phyloP scores from a whole-genome alignment of 2,888 invertebrate genomes.

The Eupithecia centaureata region DNA sequence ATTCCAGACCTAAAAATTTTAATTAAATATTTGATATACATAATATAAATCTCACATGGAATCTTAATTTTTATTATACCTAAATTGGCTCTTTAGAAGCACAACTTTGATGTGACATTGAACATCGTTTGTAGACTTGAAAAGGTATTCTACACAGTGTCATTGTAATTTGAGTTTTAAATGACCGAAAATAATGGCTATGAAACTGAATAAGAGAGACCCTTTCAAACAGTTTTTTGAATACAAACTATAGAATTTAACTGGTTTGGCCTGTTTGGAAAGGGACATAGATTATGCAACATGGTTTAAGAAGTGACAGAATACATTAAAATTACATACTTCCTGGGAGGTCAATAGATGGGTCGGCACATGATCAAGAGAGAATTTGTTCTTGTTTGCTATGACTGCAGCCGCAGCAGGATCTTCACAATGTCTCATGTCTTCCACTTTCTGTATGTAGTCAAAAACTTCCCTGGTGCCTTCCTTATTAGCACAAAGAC shows the following conservation, averaged over 20 bases:
- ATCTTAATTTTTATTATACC: not conserved
- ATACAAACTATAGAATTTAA: not conserved
- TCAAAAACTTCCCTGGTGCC: slow-evolving; percentile 71
- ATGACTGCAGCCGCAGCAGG: slow-evolving; percentile 78
- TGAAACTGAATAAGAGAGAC: not conserved
- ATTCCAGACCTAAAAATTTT: slow-evolving; percentile 84
- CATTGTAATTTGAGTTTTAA: not conserved
- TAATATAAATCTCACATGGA: no score
- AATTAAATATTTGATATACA: not conserved
- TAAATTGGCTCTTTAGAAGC: not conserved
- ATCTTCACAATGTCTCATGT: slow-evolving; percentile 80
- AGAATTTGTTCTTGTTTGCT: slow-evolving; percentile 79
- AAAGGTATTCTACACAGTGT: not conserved
- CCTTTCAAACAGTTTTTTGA: not conserved
- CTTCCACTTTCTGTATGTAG: slow-evolving; percentile 76
- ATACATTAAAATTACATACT: slow-evolving; percentile 65
- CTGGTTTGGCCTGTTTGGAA: not conserved
- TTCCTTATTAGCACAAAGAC: slow-evolving; percentile 65
- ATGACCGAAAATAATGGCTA: not conserved
- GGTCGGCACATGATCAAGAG: slow-evolving; percentile 88
- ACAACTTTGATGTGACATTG: not conserved
- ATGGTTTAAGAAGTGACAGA: not conserved
- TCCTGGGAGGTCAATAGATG: slow-evolving; percentile 85
- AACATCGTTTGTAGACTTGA: not conserved
- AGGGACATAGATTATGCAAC: not conserved